phyloP scores from a whole-genome alignment of 2,797 vertebrate genomes.

The Oreortyx pictus region DNA sequence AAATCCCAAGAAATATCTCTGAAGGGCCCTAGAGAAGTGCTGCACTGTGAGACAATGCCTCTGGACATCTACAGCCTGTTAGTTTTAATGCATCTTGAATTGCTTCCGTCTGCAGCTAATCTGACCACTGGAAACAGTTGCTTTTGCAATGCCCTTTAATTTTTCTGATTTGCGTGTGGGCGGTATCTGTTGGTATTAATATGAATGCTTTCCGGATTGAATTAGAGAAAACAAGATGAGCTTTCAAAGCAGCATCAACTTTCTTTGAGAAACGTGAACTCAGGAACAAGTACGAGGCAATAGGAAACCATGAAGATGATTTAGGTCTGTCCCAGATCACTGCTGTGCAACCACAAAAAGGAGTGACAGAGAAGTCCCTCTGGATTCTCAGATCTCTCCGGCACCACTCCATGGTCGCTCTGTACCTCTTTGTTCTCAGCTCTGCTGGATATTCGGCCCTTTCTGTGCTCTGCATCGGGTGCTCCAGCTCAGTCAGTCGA shows the following conservation, averaged over 20 bases:
- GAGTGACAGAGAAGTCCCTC: background rate
- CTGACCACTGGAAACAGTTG: constrained; percentile 47
- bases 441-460: accelerated
- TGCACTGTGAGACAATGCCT: constrained; percentile 1
- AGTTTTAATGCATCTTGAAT: constrained; percentile 44
- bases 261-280: background rate
- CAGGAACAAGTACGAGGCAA: background rate
- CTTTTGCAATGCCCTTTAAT: constrained; percentile 60
- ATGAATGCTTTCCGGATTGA: constrained; percentile 50
- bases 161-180: constrained; percentile 42
- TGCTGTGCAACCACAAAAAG: accelerated
- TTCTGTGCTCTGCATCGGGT: background rate
- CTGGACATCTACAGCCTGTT: constrained; percentile 45
- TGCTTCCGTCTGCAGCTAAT: constrained; percentile 69
- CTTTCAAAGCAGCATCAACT: constrained; percentile 2
- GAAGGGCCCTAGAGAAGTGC: constrained; percentile 29
- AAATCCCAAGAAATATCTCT: constrained; percentile 34
- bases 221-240: constrained; percentile 40
- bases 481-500: accelerated
- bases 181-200: constrained; percentile 43
- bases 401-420: background rate
- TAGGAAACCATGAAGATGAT: background rate
- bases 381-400: background rate
- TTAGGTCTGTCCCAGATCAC: accelerated
- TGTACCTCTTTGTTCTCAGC: background rate